A percentile compares a stretch with the other conserved stretches of the same genome.
Conservation (phyloP, 2,797 vertebrate species). For the Bovichtus variegatus region DNA sequence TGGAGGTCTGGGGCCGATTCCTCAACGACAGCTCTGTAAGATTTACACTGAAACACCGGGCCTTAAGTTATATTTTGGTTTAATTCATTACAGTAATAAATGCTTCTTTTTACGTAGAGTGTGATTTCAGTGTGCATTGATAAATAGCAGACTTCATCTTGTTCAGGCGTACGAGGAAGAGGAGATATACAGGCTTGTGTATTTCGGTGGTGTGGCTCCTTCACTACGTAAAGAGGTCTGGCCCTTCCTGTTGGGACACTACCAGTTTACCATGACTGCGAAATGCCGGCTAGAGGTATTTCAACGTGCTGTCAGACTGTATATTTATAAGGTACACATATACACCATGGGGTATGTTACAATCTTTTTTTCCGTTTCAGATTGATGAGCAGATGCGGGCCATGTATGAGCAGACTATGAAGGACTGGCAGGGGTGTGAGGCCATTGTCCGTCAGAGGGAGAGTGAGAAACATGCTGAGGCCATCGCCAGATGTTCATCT, state of each 20-base stretch:
- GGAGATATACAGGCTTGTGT: constrained; percentile 94
- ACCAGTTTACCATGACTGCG: constrained; percentile 93
- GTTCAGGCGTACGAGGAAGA: constrained; percentile 91
- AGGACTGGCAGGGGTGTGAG: constrained; percentile 97
- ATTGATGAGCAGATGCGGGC: constrained; percentile 90
- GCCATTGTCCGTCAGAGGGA: constrained; percentile 94
- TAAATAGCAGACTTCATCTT: neutral
- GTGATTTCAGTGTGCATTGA: neutral
- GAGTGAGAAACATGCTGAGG: constrained; percentile 92
- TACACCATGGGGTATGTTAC: neutral
- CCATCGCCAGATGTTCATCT: constrained; percentile 94
- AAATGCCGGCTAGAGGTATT: constrained; percentile 91
- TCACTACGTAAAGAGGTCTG: constrained; percentile 95
- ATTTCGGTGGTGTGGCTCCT: constrained; percentile 94
- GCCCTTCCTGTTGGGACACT: constrained; percentile 98
- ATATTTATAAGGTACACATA: no score
- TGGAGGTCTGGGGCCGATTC: constrained; percentile 91
- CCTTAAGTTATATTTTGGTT: neutral
- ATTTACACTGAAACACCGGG: neutral
- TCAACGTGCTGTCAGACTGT: neutral
- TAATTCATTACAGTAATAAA: neutral
- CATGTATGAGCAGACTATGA: constrained; percentile 95
- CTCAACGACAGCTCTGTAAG: constrained; percentile 91
- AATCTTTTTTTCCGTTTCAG: constrained; percentile 74
- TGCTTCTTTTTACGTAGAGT: neutral